Conservation (phyloP, 1,140 invertebrate species). For the Harpegnathos saltator region DNA sequence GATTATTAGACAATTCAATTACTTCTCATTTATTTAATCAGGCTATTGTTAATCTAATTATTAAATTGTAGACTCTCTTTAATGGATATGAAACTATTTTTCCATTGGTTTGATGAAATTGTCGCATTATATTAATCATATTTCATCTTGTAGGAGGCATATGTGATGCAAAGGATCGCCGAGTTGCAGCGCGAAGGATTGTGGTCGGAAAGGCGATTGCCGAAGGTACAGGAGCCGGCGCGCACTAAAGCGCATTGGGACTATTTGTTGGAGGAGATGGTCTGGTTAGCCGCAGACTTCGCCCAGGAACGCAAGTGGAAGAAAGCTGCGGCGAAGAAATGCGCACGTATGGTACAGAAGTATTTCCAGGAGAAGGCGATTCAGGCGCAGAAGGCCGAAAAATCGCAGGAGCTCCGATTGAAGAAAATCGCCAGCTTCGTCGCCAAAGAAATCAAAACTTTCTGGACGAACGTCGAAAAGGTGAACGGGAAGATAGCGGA, state of each 20-base stretch:
- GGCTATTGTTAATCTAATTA: no score
- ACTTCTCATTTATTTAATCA: no score
- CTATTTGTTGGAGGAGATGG: slow-evolving; percentile 99
- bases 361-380: slow-evolving; percentile 97
- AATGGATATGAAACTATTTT: no score
- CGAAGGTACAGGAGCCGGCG: slow-evolving; percentile 96
- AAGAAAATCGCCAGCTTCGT: slow-evolving; percentile 95
- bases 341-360: slow-evolving; percentile 96
- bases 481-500: slow-evolving; percentile 80
- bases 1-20: background rate
- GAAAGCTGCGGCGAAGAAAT: slow-evolving; percentile 97
- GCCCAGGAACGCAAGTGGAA: slow-evolving; percentile 99
- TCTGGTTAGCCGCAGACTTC: slow-evolving; percentile 99
- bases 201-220: slow-evolving; percentile 96
- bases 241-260: slow-evolving; percentile 99
- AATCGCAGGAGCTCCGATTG: slow-evolving; percentile 95
- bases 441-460: slow-evolving; percentile 97
- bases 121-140: no score
- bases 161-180: slow-evolving; percentile 95
- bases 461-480: slow-evolving; percentile 99
- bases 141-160: slow-evolving; percentile 90
- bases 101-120: background rate
- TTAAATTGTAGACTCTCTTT: no score
- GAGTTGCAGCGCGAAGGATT: slow-evolving; percentile 96
- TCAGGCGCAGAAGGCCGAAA: slow-evolving; percentile 95